Base-by-base conservation (phyloP, 2,888 invertebrate genomes). In the Leistus spinibarbis region DNA sequence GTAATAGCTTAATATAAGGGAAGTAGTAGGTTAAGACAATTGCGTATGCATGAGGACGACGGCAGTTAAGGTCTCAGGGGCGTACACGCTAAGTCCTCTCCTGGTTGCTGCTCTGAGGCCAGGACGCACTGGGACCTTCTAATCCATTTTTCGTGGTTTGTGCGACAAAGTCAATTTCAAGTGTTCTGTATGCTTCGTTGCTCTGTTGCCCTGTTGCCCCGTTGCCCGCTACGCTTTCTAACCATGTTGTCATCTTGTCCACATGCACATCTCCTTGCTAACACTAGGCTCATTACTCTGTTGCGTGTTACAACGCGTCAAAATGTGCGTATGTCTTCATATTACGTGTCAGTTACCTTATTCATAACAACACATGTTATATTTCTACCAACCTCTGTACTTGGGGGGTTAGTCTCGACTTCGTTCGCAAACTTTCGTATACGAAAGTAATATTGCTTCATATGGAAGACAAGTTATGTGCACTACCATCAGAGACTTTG, bases 1-100 rank as follows among this genome's bases (percentile, higher is more conserved):
- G 82, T 83, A 82, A 82, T 82, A 80, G 82, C 82, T 82, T 82
- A 83, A 83, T 82, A 80, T 80, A 79, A 79, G 80, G 79, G 81
- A 80, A 81, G 80, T 71, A 71, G 71, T 81, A 82, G 82, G 81
- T 81, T 81, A 80, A 81, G 82, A 82, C 82, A 81, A 82, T 82
- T 82, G 82, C 82, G 82, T 83, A 82, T 82, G 82, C 81, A 82
- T 80, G 81, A 79, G 79, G 71, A 71, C 71, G 64, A 65, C 65
- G 71, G 71, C 71, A 71, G 71, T 71, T 71, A 71, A 71, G 71
- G 71, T 65, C 71, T 65, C 71, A 65, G 64, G 71, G 71, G 71
- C 71, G 71, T 71, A 71, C 64, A 71, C 65, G 71, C 71, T 71
- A 71, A 71, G 71, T 64, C 71, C 71, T 71, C 71, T 71, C 54